Conservation (phyloP, 2,888 invertebrate species). For the Pteria penguin region DNA sequence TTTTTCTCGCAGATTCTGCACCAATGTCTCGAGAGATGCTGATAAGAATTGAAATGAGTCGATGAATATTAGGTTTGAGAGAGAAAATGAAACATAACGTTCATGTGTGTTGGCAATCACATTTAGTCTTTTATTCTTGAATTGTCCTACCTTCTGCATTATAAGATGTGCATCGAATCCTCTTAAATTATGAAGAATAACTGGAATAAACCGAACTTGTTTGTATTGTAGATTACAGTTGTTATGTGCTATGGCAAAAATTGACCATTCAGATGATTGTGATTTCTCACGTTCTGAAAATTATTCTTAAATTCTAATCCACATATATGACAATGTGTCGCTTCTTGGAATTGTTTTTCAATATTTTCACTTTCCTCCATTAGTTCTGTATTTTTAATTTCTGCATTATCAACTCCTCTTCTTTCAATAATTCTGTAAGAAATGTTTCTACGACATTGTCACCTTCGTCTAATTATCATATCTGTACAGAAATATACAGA, state of each 20-base stretch:
- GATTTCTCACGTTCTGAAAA: conserved; percentile 18
- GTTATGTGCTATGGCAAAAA: conserved; percentile 17
- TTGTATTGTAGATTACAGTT: conserved; percentile 27
- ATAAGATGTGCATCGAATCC: conserved; percentile 29
- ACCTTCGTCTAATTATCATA: too few relatives aligned
- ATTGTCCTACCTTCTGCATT: conserved; percentile 6
- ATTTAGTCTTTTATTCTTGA: conserved; percentile 4
- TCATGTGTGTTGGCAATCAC: conserved; percentile 20
- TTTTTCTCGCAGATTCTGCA: conserved; percentile 6
- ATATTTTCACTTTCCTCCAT: too few relatives aligned
- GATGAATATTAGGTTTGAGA: conserved; percentile 28
- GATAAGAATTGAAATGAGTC: conserved; percentile 36
- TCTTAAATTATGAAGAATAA: conserved; percentile 30
- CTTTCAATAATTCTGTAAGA: too few relatives aligned
- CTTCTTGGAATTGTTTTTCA: too few relatives aligned
- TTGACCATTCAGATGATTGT: conserved; percentile 19
- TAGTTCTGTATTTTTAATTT: too few relatives aligned
- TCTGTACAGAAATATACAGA: too few relatives aligned
- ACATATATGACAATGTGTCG: too few relatives aligned
- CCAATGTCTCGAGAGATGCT: conserved; percentile 19
- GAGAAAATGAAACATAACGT: conserved; percentile 26
- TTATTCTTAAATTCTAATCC: conserved; percentile 5
- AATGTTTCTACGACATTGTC: too few relatives aligned
- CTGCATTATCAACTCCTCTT: too few relatives aligned
- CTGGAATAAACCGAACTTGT: conserved; percentile 20